These are phyloP conservation scores for Hydrolagus colliei DNA, from an alignment of 2,797 vertebrate genomes.

Conservation along the genomic window DNA sequence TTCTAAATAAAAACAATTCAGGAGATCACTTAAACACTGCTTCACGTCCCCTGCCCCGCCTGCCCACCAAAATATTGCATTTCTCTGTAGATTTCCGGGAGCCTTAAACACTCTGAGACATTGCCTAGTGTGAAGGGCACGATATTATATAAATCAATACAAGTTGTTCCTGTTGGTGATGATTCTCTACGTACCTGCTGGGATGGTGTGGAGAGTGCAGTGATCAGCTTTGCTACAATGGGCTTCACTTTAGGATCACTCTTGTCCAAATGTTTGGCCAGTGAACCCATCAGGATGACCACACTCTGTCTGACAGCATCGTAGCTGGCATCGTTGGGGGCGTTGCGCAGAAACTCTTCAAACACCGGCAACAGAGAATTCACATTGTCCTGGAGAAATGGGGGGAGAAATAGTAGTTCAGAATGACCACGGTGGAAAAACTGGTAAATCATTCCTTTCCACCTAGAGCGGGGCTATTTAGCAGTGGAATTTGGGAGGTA, in stretches of 20 bases:
- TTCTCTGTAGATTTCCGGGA: neutral
- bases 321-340: slow-evolving; percentile 90
- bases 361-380: slow-evolving; percentile 90
- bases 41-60: too few relatives aligned
- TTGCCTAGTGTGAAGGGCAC: too few relatives aligned
- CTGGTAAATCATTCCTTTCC: too few relatives aligned
- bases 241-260: slow-evolving; percentile 96
- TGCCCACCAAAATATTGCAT: neutral
- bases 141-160: too few relatives aligned
- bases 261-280: slow-evolving; percentile 97
- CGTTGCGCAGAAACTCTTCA: slow-evolving; percentile 91
- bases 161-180: neutral
- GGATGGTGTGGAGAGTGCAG: slow-evolving; percentile 89
- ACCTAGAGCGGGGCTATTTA: too few relatives aligned
- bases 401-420: slow-evolving; percentile 35
- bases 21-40: too few relatives aligned
- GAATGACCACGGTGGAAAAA: neutral
- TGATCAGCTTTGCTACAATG: slow-evolving; percentile 91
- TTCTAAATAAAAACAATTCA: too few relatives aligned
- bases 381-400: slow-evolving; percentile 75
- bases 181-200: slow-evolving; percentile 74
- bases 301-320: slow-evolving; percentile 95
- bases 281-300: slow-evolving; percentile 94
- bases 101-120: too few relatives aligned
- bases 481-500: too few relatives aligned